Evolutionary conservation across 30 jellyfish, hydroid and myxozoan genomes (phyloP), one percentile per base, ranked within the genome.

Genomic region (Turritopsis dohrnii): DNA sequence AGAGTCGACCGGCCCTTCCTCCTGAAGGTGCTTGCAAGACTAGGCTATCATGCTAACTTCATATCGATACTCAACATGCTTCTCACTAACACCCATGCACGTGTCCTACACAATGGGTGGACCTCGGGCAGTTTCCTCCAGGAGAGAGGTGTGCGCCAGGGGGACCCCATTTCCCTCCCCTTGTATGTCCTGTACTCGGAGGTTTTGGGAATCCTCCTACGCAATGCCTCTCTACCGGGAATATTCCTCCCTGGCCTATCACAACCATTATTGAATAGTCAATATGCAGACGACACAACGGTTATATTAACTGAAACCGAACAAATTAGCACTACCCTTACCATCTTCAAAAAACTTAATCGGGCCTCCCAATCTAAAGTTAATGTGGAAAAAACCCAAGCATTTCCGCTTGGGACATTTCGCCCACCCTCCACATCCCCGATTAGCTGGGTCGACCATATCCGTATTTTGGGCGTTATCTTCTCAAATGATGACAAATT

Each of bases 1-100:
- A 54, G 89, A 29, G 92, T 85, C 16, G 85, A 76, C 21, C 77
- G 72, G 89, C 41, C 52, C 22, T 86, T 86, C 53, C 77, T 86
- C 9, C 20, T 16, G 20, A 69, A 79, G 1, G 29, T 19, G 16
- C 72, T 75, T 23, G 16, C 8, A 16, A 21, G 23, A 21, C n/a
- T 75, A 21, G 83, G 83, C 0, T 75, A 23, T 75, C 23, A 75
- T 1, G 29, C 13, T 53, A 1, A 21, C 0, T 75, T 75, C 54
- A 75, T 24, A 0, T 23, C 1, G 9, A 23, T 23, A 21, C 26
- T 75, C 7, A 30, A 75, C 26, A 75, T 65, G 0, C 72, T 23
- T 7, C 29, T 23, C 18, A 75, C 26, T 25, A 65, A 75, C 65
- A 30, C 29, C 18, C 7, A 19, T 25, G 83, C 83, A 28, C 53